Conservation (phyloP, 2,888 invertebrate species). For the Caenorhabditis doughertyi region DNA sequence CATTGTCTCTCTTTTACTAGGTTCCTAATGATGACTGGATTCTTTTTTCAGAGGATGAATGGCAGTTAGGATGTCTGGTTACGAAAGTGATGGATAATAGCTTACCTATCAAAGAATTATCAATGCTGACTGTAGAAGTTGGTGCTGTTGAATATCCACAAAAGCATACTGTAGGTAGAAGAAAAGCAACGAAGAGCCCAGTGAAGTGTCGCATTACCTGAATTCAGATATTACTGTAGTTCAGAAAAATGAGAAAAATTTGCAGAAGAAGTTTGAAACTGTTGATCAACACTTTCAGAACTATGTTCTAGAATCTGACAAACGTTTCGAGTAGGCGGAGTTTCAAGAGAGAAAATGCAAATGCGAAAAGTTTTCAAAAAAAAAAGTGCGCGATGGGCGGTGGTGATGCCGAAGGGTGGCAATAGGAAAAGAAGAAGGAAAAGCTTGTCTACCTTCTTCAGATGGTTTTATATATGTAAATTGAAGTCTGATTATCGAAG, state of each 20-base stretch:
- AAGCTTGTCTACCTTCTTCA: constrained; percentile 36
- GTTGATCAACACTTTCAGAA: constrained; percentile 14
- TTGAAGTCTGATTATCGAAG: constrained; percentile 30
- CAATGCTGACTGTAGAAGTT: constrained; percentile 47
- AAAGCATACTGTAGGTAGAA: constrained; percentile 13
- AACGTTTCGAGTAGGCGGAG: constrained; percentile 25
- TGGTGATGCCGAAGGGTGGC: constrained; percentile 4
- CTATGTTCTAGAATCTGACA: constrained; percentile 16
- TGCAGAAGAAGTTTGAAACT: background rate
- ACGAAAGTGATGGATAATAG: background rate
- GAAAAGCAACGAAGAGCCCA: constrained; percentile 15
- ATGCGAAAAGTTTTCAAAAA: constrained; percentile 35
- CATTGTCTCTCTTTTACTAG: constrained; percentile 7
- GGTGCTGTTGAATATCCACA: constrained; percentile 32
- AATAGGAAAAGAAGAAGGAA: background rate
- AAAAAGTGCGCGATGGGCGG: constrained; percentile 35
- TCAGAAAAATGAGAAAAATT: background rate
- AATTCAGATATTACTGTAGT: constrained; percentile 5
- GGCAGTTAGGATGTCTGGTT: constrained; percentile 23
- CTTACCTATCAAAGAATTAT: constrained; percentile 54
- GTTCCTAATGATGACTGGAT: constrained; percentile 29
- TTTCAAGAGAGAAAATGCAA: constrained; percentile 27
- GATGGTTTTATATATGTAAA: constrained; percentile 56
- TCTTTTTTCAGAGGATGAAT: background rate
- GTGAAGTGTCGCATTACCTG: constrained; percentile 50